Percentiles rank a stretch among this genome's conserved stretches.
Evolutionary conservation across 2,797 vertebrate species (phyloP).

Genomic region (Acipenser oxyrinchus): DNA sequence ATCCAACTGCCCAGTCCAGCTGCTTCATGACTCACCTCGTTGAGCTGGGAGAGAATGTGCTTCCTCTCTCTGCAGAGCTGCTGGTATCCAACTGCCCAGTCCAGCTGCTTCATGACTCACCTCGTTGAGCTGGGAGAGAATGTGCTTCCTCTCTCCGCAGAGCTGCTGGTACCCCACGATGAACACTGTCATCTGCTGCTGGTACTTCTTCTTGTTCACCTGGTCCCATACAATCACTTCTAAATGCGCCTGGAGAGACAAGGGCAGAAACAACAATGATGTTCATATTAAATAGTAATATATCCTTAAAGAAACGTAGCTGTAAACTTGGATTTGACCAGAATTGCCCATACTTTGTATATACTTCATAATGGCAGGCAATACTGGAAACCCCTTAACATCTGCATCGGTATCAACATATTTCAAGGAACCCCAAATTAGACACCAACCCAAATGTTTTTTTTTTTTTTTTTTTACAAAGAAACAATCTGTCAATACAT

Average conservation of each 20-base stretch:
- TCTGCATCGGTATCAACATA: neutral
- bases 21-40: slow-evolving; percentile 13
- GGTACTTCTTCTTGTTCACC: slow-evolving; percentile 19
- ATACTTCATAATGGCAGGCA: no score
- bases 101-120: no score
- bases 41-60: slow-evolving; percentile 18
- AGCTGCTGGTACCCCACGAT: slow-evolving; percentile 21
- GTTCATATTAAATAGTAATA: neutral
- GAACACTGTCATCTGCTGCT: slow-evolving; percentile 25
- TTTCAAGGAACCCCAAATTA: no score
- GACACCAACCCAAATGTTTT: no score
- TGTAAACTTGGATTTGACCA: no score
- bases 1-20: neutral
- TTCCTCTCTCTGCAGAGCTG: slow-evolving; percentile 19
- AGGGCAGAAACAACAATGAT: no score
- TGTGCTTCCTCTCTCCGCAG: no score
- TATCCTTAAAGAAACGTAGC: neutral
- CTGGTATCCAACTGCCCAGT: neutral
- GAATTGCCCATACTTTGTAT: no score
- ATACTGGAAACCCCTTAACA: no score
- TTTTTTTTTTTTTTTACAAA: no score
- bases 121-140: no score
- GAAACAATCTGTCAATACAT: no score
- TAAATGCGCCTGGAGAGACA: slow-evolving; percentile 16
- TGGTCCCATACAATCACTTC: slow-evolving; percentile 12